Percentiles rank a stretch among this genome's conserved stretches.
Evolutionary conservation across 2,888 invertebrate species (phyloP).

Genomic region (Fragum sueziense): DNA sequence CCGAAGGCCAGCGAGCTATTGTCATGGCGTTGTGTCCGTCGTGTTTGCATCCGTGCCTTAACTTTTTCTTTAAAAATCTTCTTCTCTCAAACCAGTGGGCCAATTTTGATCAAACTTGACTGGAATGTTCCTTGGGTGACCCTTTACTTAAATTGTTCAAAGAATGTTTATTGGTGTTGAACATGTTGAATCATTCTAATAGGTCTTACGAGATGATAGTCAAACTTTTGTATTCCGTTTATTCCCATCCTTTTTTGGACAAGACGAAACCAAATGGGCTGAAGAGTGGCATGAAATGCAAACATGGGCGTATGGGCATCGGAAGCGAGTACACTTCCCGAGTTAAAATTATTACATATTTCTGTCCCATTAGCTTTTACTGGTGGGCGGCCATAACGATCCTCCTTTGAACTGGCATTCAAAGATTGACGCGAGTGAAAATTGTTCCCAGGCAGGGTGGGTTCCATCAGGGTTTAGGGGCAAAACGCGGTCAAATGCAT

Average conservation of each 20-base stretch:
- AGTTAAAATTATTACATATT: neutral
- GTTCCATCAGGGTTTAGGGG: neutral
- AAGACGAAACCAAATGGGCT: neutral
- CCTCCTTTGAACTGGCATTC: neutral
- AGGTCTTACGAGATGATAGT: neutral
- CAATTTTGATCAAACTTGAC: too few relatives aligned
- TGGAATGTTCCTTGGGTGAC: too few relatives aligned
- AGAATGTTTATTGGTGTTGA: too few relatives aligned
- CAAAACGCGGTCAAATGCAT: neutral
- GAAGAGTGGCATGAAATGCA: neutral
- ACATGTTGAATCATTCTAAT: too few relatives aligned
- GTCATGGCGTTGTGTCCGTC: too few relatives aligned
- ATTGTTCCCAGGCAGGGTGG: neutral
- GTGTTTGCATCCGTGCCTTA: too few relatives aligned
- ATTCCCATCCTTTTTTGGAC: neutral
- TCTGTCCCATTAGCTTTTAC: neutral
- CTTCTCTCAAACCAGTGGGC: too few relatives aligned
- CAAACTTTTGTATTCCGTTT: neutral
- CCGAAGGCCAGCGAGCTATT: too few relatives aligned
- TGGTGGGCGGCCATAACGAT: neutral
- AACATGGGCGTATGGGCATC: neutral
- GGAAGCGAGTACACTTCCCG: neutral
- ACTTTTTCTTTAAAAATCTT: too few relatives aligned
- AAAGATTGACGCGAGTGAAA: neutral
- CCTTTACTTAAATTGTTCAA: too few relatives aligned